Base-by-base conservation (phyloP, 2,888 invertebrate species). In the Cynaeus angustus region DNA sequence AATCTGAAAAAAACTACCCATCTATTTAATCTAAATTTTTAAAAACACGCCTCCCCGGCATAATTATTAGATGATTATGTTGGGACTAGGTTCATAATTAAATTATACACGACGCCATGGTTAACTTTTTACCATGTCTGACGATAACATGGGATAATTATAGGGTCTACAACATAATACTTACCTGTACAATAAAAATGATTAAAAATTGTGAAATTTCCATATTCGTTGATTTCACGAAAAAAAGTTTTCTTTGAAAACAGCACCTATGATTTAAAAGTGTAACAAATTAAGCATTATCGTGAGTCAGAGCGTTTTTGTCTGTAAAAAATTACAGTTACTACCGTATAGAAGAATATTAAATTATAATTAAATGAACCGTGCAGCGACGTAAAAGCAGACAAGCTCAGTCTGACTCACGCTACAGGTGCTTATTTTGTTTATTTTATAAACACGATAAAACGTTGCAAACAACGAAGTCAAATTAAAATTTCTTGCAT, bases 381-480 rank as follows among this genome's bases (percentile, higher is more conserved):
- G 38, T 69, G 69, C 52, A 45, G 46, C 16, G 14, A 46, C 21
- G 46, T 14, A 37, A 58, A 48, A 21, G 58, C 52, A 67, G 37
- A 41, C 46, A 48, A 33, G 21, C 56, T 55, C 41, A 26, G 48
- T 33, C 65, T 65, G 65, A 69, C 59, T 69, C 69, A 69, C 50
- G 69, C 69, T 56, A 65, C 69, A 69, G 68, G 68, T 68, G 68
- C 64, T 64, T 26, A 52, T 33, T 64, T 45, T 55, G 41, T 55
- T 65, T 65, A 55, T 55, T 64, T 50, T 45, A 53, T 45, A 52
- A 45, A 13, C 30, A 41, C 52, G 37, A 41, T 28, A 52, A 33
- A 45, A 61, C 14, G 30, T 46, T 46, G 21, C 30, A 61, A 61
- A 48, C 61, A 61, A 37, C 41, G 41, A 12, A 41, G 13, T n/a